Evolutionary conservation across 64 coral and sea anemone species (phyloP), one percentile per base, ranked within the genome.

Genomic region (Actinia tenebrosa): DNA sequence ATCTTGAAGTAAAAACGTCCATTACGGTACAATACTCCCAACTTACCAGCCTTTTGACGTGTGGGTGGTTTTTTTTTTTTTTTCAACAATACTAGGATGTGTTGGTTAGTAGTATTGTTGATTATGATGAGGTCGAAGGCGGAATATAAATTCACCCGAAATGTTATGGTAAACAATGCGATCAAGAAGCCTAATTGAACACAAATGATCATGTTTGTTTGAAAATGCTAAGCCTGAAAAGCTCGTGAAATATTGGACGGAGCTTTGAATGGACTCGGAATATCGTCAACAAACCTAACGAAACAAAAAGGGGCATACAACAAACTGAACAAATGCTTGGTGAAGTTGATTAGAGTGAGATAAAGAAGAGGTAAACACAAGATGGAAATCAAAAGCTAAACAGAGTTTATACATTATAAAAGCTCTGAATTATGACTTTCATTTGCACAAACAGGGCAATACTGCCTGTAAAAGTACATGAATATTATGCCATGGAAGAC

Each of bases 121-220:
- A 66, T 66, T 18, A 66, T 66, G 63, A 66, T 66, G 22, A 75
- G 20, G 7, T 75, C 6, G 23, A 42, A 27, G 26, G 69, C 26
- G 69, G 26, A 75, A 75, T 75, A 75, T 75, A 75, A 30, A 75
- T 75, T 75, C 56, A 58, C 13, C 56, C 25, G 69, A 75, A 75
- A 26, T 75, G 26, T 75, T 75, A 30, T n/a, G 69, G 25, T 14
- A 75, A 30, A 75, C 69, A 75, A 13, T 75, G 25, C 23, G 10
- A 75, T 14, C 69, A 15, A 75, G 11, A 27, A 30, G 23, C 69
- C 50, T 50, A 81, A 81, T 81, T 81, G 79, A 81, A 81, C 44
- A 53, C 44, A 81, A 81, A 81, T 81, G 43, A 47, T 20, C 19
- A 81, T 81, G 22, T 81, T 81, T 81, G 79, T 81, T 81, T 81